Evolutionary conservation across 2,113 vertebrate species (phyloP).

Genomic region (Sturnira hondurensis): DNA sequence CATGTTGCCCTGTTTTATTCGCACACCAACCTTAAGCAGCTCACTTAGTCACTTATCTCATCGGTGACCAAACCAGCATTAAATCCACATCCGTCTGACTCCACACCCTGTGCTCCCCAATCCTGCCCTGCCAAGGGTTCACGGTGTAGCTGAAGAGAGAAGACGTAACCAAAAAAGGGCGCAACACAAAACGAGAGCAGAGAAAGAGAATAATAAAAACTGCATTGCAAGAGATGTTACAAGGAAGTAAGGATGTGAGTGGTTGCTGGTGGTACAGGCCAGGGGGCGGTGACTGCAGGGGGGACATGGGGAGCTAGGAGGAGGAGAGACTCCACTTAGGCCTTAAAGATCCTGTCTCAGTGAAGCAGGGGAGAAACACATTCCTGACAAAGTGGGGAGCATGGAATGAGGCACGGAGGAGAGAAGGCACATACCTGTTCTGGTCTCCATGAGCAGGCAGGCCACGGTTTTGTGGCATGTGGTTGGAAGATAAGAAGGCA

Average conservation of each 20-base stretch:
- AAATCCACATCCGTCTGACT: not conserved
- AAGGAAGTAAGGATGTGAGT: not conserved
- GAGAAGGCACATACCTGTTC: not conserved
- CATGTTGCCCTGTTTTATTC: not conserved
- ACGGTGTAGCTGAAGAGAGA: not conserved
- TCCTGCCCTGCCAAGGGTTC: not conserved
- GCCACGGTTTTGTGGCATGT: no score
- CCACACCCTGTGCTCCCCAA: not conserved
- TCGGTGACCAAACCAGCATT: not conserved
- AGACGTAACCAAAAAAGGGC: not conserved
- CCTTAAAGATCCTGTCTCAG: not conserved
- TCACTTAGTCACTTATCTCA: not conserved
- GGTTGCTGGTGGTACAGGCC: not conserved
- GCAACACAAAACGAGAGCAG: not conserved
- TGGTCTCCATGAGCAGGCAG: not conserved
- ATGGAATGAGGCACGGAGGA: not conserved
- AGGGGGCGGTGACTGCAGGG: not conserved
- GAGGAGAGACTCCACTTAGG: not conserved
- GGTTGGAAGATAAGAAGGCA: not conserved
- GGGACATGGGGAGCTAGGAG: not conserved
- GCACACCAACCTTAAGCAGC: not conserved
- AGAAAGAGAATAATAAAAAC: not conserved
- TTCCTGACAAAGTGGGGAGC: not conserved
- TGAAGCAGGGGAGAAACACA: not conserved
- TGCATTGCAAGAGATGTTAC: not conserved